These are phyloP conservation scores for Sander lucioperca DNA, from an alignment of 2,113 vertebrate genomes.

Conservation along the genomic window DNA sequence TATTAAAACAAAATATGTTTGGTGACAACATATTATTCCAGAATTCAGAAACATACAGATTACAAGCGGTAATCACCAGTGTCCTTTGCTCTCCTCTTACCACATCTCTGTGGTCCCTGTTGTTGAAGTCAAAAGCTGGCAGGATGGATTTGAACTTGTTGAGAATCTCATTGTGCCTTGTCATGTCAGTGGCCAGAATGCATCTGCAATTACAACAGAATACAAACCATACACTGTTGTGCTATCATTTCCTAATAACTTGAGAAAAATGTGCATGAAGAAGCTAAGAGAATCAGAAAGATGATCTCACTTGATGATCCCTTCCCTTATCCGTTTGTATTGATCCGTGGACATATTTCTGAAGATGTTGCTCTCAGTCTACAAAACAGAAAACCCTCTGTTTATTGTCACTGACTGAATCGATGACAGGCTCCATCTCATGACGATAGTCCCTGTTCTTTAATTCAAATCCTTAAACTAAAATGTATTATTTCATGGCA, in stretches of 20 bases:
- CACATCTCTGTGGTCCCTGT: slow-evolving; percentile 85
- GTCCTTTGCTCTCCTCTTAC: slow-evolving; percentile 61
- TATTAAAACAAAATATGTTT: neutral
- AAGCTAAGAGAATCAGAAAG: neutral
- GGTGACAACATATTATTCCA: neutral
- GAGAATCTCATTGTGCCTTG: slow-evolving; percentile 85
- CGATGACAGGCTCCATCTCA: neutral
- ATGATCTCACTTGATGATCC: slow-evolving; percentile 84
- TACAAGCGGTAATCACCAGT: neutral
- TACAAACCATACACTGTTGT: neutral
- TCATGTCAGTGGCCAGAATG: slow-evolving; percentile 87
- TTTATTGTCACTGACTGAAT: neutral
- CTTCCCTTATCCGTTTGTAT: slow-evolving; percentile 86
- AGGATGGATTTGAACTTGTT: slow-evolving; percentile 85
- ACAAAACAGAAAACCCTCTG: slow-evolving; percentile 11
- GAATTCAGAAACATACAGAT: neutral
- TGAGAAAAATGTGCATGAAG: neutral
- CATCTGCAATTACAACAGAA: slow-evolving; percentile 73
- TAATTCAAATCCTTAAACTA: neutral
- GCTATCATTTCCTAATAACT: neutral
- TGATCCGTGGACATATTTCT: slow-evolving; percentile 84
- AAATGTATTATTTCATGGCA: neutral
- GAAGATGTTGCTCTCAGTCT: slow-evolving; percentile 87
- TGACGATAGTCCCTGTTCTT: neutral
- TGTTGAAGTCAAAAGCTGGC: slow-evolving; percentile 82